Percentiles rank a stretch among this genome's conserved stretches.
These are phyloP conservation scores for Charina bottae DNA, from an alignment of 2,113 vertebrate genomes.

Conservation along the genomic window DNA sequence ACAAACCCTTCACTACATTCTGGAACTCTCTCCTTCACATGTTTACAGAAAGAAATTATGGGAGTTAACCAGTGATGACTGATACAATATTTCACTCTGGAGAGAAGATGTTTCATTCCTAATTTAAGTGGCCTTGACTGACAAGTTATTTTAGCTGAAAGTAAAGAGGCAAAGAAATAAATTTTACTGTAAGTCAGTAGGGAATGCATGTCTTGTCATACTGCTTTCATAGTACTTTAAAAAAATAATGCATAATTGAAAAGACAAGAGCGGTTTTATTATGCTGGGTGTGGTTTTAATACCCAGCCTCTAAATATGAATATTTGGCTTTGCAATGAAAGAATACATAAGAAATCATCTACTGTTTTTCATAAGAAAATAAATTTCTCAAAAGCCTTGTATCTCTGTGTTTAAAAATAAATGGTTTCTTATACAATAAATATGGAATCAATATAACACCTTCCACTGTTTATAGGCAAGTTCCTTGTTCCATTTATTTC, in stretches of 20 bases:
- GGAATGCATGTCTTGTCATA: conserved; percentile 22
- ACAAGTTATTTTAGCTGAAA: conserved; percentile 26
- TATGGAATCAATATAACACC: conserved; percentile 28
- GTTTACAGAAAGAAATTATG: conserved; percentile 14
- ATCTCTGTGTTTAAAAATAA: conserved; percentile 46
- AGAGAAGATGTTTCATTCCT: conserved; percentile 3
- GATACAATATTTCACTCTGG: conserved; percentile 27
- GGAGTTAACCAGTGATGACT: conserved; percentile 23
- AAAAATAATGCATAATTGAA: conserved; percentile 27
- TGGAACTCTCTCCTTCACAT: conserved; percentile 37
- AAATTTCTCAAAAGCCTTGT: conserved; percentile 48
- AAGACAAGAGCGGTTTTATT: conserved; percentile 56
- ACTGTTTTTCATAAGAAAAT: conserved; percentile 40
- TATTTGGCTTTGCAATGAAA: conserved; percentile 24
- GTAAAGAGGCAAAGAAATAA: neutral
- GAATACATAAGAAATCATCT: conserved; percentile 31
- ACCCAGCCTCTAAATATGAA: conserved; percentile 55
- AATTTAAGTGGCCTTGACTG: neutral
- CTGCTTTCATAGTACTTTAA: conserved; percentile 20
- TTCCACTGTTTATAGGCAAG: conserved; percentile 13
- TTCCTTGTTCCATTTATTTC: neutral
- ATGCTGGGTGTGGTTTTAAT: conserved; percentile 60
- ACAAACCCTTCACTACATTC: conserved; percentile 7
- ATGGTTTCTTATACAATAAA: conserved; percentile 28
- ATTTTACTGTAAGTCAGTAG: neutral